phyloP scores from a whole-genome alignment of 2,888 invertebrate species.

The Ephialtes manifestator region DNA sequence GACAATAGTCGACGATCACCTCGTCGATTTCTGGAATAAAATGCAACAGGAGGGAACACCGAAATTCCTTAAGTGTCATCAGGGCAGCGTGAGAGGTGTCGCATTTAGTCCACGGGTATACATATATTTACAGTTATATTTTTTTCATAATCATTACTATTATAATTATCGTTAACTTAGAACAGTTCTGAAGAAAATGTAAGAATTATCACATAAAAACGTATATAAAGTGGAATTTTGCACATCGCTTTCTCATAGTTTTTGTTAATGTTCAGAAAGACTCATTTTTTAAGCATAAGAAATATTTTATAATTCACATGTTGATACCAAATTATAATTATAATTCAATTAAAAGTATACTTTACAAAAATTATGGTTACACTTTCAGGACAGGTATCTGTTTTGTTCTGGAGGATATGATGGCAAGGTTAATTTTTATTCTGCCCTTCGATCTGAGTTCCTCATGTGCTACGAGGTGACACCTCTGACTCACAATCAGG shows the following conservation, averaged over 20 bases:
- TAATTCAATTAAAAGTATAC: too few species aligned
- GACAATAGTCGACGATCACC: background rate
- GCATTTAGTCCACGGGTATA: conserved; percentile 84
- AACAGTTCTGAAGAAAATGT: background rate
- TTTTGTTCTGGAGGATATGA: conserved; percentile 87
- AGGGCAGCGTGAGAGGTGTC: conserved; percentile 84
- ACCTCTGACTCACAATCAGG: conserved; percentile 80
- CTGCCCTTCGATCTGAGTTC: conserved; percentile 85
- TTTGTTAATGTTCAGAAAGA: too few species aligned
- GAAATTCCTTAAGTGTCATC: conserved; percentile 83
- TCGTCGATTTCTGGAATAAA: conserved; percentile 40
- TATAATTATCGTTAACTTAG: background rate
- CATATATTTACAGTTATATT: conserved; percentile 33
- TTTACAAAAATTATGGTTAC: background rate
- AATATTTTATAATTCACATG: too few species aligned
- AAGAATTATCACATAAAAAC: too few species aligned
- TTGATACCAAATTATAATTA: too few species aligned
- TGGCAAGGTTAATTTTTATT: conserved; percentile 86
- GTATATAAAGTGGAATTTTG: too few species aligned
- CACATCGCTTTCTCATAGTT: too few species aligned
- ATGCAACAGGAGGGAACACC: conserved; percentile 85
- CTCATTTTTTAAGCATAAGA: too few species aligned
- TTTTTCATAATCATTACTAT: conserved; percentile 38
- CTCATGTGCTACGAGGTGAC: conserved; percentile 86
- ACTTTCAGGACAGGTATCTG: conserved; percentile 85